These are phyloP conservation scores for Rhadinocentrus ornatus DNA, from an alignment of 2,797 vertebrate genomes.

Conservation along the genomic window DNA sequence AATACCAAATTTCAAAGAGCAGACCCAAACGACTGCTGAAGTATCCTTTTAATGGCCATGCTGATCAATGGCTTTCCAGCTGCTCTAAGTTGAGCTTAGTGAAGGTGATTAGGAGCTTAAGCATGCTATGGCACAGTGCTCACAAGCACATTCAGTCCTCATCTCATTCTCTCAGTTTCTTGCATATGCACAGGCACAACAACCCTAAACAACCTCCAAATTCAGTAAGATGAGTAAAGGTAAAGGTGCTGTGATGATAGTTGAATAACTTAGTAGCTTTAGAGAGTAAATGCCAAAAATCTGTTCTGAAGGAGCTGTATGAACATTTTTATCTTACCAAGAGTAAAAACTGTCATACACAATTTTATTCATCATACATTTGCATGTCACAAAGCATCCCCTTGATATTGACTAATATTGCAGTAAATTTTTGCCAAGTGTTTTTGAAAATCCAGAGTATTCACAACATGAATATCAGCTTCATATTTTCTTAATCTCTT, in stretches of 20 bases:
- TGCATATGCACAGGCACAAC: background rate
- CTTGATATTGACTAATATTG: too few relatives aligned
- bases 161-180: slow-evolving; percentile 1
- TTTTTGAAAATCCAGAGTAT: slow-evolving; percentile 5
- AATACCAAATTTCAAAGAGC: slow-evolving; percentile 64
- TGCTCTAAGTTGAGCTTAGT: slow-evolving; percentile 64
- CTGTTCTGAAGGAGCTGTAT: slow-evolving; percentile 31
- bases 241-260: slow-evolving; percentile 53
- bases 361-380: background rate
- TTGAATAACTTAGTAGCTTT: slow-evolving; percentile 57
- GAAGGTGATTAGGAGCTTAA: slow-evolving; percentile 68
- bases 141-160: slow-evolving; percentile 16
- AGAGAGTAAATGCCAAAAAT: slow-evolving; percentile 36
- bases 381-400: background rate
- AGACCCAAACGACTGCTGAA: slow-evolving; percentile 47
- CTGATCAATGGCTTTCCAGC: slow-evolving; percentile 66
- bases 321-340: slow-evolving; percentile 35
- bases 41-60: slow-evolving; percentile 57
- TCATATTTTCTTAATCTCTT: slow-evolving; percentile 22
- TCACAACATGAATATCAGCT: slow-evolving; percentile 4
- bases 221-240: slow-evolving; percentile 58
- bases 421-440: background rate
- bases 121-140: slow-evolving; percentile 19
- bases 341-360: background rate
- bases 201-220: slow-evolving; percentile 43